Base-by-base conservation (phyloP, 2,113 vertebrate species). In the Silurus asotus region DNA sequence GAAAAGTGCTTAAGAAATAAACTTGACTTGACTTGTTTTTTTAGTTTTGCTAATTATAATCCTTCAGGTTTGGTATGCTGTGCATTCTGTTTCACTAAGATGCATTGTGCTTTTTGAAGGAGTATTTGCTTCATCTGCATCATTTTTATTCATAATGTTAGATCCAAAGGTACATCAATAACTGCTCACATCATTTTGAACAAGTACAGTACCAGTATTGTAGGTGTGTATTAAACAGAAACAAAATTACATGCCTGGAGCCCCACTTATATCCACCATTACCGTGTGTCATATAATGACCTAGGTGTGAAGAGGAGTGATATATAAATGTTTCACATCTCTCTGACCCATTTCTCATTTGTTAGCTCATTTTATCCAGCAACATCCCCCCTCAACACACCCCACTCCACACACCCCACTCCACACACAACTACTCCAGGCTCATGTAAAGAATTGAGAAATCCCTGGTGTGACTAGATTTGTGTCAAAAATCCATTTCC, bases 401-500 rank as follows among this genome's bases (percentile, higher is more conserved):
- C 74, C 56, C 80, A 3, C 37, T 67, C 70, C 82, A 20, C 61
- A 58, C 61, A 62, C 56, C 74, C 64, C 80, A 3, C 37, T 67
- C 70, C 82, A 20, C 61, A 58, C 61, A 62, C 2, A 19, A 86
- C 51, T n/a, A 55, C 72, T 59, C 53, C 83, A 53, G 64, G 85
- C 55, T n/a, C 25, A 28, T 79, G 56, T 64, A 65, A 67, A 55
- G 49, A 81, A 76, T 53, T 77, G 37, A 88, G 79, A 84, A 90
- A 70, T 79, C 58, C 55, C 81, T 78, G 81, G 86, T 86, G 86
- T 81, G 65, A 83, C 80, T 59, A 78, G 80, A 79, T 85, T 86
- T 83, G 81, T 83, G 83, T 87, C 86, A 69, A 84, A 37, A 88
- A 90, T 85, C 87, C 81, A 88, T 88, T 90, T 81, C 62, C 69